These are phyloP conservation scores for Zosterops lateralis DNA, from an alignment of 2,113 vertebrate genomes.

Conservation along the genomic window DNA sequence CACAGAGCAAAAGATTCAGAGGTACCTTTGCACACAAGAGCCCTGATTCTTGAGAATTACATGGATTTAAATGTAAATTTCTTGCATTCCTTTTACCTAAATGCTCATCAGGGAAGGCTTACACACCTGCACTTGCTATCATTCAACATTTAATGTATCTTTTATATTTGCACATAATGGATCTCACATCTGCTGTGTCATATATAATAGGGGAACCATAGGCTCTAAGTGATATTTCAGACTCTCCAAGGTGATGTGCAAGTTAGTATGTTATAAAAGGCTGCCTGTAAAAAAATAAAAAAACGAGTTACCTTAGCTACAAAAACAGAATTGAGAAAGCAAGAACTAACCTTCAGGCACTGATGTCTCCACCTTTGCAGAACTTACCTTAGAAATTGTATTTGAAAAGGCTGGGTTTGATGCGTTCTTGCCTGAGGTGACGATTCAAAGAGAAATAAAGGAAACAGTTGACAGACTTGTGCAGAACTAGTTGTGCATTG, in stretches of 20 bases:
- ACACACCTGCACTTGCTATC: slow-evolving; percentile 35
- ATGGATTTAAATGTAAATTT: slow-evolving; percentile 36
- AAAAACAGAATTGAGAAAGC: neutral
- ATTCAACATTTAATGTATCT: slow-evolving; percentile 11
- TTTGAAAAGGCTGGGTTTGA: neutral
- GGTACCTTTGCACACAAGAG: neutral
- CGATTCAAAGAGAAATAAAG: neutral
- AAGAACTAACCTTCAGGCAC: neutral
- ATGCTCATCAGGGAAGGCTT: slow-evolving; percentile 33
- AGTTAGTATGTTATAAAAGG: slow-evolving; percentile 25
- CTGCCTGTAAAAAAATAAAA: neutral
- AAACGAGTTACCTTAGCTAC: neutral
- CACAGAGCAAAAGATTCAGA: neutral
- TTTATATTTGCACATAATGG: slow-evolving; percentile 47
- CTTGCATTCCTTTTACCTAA: slow-evolving; percentile 47
- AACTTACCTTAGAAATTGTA: neutral
- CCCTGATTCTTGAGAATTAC: slow-evolving; percentile 41
- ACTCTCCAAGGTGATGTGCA: slow-evolving; percentile 27
- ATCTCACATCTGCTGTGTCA: slow-evolving; percentile 34
- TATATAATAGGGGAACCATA: slow-evolving; percentile 9
- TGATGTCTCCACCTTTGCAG: neutral
- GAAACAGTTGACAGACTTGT: neutral
- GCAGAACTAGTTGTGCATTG: neutral
- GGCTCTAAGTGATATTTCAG: slow-evolving; percentile 42
- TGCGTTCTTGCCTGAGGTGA: neutral